Evolutionary conservation across 1,140 invertebrate species (phyloP), one percentile per base, ranked within the genome.

Genomic region (Drosophila willistoni): DNA sequence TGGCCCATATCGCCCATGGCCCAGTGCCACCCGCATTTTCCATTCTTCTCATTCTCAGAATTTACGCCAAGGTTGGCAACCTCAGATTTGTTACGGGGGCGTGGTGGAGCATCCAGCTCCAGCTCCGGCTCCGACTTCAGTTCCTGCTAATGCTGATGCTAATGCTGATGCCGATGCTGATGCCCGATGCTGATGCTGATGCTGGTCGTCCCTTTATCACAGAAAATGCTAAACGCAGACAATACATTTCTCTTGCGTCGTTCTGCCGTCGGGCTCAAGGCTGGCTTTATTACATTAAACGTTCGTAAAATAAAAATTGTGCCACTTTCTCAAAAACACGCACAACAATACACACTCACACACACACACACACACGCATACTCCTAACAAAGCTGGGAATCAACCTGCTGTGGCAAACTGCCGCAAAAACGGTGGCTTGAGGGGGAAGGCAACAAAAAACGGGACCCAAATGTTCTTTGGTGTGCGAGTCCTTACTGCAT

Each of bases 261-360:
- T 64, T 68, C 65, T 63, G 61, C 61, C 56, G 56, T 7, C 14
- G 12, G 59, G 36, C 73, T 70, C 72, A 64, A 73, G 83, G 80
- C 80, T 80, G 84, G 80, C 85, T 89, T 89, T 89, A 89, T 89
- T 89, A 89, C 84, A 89, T 89, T 89, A 89, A 77, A 77, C 85
- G 80, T 89, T 78, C 84, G 84, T 89, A 89, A 89, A 89, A 83
- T 85, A 89, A 89, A 89, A 89, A 89, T 89, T 89, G 84, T 90
- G 84, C 84, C 84, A 89, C 84, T 89, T 90, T 90, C 85, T 90
- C 84, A 89, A 89, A 87, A 89, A 87, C 84, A 87, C 84, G 84
- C 84, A 87, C 85, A 79, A 87, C 78, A 83, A 76, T 75, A 65
- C 64, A 29, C 62, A 44, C 70, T 22, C 17, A 47, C 17, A 51